These are phyloP conservation scores for Plagodis pulveraria DNA, from an alignment of 2,888 invertebrate species.

Conservation along the genomic window DNA sequence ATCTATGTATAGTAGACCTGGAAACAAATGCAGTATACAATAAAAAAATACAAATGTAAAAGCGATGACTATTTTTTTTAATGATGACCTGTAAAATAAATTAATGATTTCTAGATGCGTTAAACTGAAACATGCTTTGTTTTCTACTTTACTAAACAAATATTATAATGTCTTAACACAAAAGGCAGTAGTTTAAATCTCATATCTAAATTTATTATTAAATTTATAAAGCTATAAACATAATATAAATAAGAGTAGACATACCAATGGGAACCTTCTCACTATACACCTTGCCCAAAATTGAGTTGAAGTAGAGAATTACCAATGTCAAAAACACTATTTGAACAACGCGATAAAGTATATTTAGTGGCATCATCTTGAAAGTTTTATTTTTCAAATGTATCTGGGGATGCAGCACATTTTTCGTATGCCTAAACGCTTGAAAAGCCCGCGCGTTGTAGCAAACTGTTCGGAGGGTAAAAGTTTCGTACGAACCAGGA, in stretches of 20 bases:
- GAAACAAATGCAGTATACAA: too few species aligned
- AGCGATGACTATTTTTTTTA: too few species aligned
- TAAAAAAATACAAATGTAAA: too few species aligned
- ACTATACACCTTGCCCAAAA: slow-evolving; percentile 43
- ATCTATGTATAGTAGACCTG: too few species aligned
- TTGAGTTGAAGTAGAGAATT: slow-evolving; percentile 52
- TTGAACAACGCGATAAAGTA: slow-evolving; percentile 52
- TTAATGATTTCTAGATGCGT: too few species aligned
- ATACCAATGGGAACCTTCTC: slow-evolving; percentile 66
- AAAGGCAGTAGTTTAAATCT: background rate
- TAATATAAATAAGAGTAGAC: slow-evolving; percentile 32
- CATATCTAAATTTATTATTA: background rate
- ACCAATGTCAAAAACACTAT: slow-evolving; percentile 53
- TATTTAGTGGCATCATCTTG: slow-evolving; percentile 51
- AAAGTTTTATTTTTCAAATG: slow-evolving; percentile 9
- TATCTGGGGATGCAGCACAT: slow-evolving; percentile 10
- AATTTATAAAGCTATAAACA: background rate
- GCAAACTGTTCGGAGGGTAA: slow-evolving; percentile 37
- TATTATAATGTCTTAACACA: background rate
- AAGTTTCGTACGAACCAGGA: slow-evolving; percentile 12
- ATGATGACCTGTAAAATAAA: too few species aligned
- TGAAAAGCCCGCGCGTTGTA: slow-evolving; percentile 32
- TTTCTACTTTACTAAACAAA: background rate
- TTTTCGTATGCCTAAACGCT: slow-evolving; percentile 33
- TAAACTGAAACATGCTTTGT: too few species aligned